Conservation (phyloP, 1,140 invertebrate genomes). For the Trachymyrmex septentrionalis region DNA sequence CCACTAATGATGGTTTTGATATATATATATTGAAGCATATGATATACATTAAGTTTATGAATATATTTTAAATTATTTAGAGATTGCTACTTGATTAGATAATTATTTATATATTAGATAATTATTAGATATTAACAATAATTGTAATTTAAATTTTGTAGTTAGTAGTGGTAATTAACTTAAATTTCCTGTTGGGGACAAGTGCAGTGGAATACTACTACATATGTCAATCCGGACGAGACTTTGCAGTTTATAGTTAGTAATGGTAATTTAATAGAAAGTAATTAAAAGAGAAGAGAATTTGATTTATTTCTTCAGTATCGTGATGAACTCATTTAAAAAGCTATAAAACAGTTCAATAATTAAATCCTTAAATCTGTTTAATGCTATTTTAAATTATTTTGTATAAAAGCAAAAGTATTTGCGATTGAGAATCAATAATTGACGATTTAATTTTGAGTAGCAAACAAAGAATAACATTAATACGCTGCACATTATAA, state of each 20-base stretch:
- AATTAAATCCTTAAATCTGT: not conserved
- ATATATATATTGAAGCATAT: not conserved
- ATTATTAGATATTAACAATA: not conserved
- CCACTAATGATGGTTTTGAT: not conserved
- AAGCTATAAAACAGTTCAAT: not conserved
- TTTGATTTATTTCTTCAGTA: not conserved
- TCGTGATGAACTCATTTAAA: not conserved
- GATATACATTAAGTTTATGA: not conserved
- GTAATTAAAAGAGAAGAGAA: not conserved
- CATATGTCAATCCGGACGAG: too few species aligned
- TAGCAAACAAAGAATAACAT: not conserved
- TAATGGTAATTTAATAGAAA: not conserved
- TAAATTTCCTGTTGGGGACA: too few species aligned
- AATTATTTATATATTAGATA: too few species aligned
- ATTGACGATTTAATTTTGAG: not conserved
- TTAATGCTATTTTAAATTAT: not conserved
- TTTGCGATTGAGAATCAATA: not conserved
- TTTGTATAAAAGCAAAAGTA: not conserved
- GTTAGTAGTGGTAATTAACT: not conserved
- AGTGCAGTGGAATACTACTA: too few species aligned
- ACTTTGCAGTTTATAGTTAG: not conserved
- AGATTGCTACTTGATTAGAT: not conserved
- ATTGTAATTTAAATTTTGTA: not conserved
- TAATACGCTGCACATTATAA: not conserved
- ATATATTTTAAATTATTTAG: not conserved